A percentile compares a stretch with the other conserved stretches of the same genome.
Evolutionary conservation across 2,113 vertebrate genomes (phyloP).

Genomic region (Peucedramus taeniatus): DNA sequence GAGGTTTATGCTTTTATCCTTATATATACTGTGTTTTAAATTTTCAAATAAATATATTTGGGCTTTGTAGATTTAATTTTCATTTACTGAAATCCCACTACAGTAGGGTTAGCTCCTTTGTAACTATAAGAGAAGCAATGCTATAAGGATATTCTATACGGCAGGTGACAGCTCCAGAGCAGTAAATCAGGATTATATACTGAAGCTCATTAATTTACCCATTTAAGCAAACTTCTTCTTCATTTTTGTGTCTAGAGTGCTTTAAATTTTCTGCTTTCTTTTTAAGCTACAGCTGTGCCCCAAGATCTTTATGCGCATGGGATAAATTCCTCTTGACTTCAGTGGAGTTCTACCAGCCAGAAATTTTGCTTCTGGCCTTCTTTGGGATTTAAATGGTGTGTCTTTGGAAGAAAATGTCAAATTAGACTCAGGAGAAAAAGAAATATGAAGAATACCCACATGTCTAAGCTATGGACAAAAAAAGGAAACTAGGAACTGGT

Average conservation of each 20-base stretch:
- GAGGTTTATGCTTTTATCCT: neutral
- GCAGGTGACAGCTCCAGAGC: neutral
- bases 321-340: constrained; percentile 20
- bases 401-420: constrained; percentile 45
- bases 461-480: neutral
- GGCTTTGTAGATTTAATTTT: neutral
- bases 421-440: constrained; percentile 23
- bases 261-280: neutral
- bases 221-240: neutral
- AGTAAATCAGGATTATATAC: neutral
- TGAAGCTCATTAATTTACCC: neutral
- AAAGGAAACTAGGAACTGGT: neutral
- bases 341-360: neutral
- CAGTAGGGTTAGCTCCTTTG: neutral
- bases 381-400: constrained; percentile 16
- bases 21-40: neutral
- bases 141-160: neutral
- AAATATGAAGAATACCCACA: neutral
- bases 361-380: constrained; percentile 44
- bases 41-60: neutral
- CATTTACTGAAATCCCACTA: neutral
- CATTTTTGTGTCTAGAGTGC: neutral
- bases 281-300: neutral
- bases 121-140: neutral
- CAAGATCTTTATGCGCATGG: neutral